phyloP scores from a whole-genome alignment of 2,888 invertebrate species.

The Spicauda simplicius region DNA sequence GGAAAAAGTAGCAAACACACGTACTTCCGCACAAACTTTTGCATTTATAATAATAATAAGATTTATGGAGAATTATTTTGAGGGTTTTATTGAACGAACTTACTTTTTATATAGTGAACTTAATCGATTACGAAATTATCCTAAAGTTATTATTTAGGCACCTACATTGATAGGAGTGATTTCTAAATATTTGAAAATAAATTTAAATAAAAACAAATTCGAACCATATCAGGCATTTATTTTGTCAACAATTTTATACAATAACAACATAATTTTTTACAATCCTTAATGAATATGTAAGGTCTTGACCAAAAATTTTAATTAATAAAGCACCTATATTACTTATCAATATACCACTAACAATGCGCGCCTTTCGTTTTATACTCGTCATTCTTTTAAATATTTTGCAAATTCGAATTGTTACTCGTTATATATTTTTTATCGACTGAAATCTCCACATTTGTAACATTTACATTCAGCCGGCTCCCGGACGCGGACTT shows the following conservation, averaged over 20 bases:
- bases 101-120: too few species aligned
- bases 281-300: slow-evolving; percentile 2
- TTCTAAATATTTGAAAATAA: too few species aligned
- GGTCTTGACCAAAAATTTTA: slow-evolving; percentile 18
- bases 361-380: neutral
- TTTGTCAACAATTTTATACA: slow-evolving; percentile 20
- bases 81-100: too few species aligned
- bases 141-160: too few species aligned
- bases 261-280: slow-evolving; percentile 9
- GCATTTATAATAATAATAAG: too few species aligned
- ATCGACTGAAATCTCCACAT: slow-evolving; percentile 93
- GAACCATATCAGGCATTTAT: neutral
- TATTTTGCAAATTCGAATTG: neutral
- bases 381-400: neutral
- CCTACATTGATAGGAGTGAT: too few species aligned
- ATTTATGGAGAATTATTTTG: too few species aligned
- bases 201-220: neutral
- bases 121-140: too few species aligned
- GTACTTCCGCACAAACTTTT: too few species aligned
- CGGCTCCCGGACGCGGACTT: slow-evolving; percentile 93
- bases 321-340: slow-evolving; percentile 6
- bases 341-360: neutral
- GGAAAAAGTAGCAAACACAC: too few species aligned
- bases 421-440: slow-evolving; percentile 48
- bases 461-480: slow-evolving; percentile 96